phyloP scores from a whole-genome alignment of 2,113 vertebrate genomes.

The Prunella himalayana region DNA sequence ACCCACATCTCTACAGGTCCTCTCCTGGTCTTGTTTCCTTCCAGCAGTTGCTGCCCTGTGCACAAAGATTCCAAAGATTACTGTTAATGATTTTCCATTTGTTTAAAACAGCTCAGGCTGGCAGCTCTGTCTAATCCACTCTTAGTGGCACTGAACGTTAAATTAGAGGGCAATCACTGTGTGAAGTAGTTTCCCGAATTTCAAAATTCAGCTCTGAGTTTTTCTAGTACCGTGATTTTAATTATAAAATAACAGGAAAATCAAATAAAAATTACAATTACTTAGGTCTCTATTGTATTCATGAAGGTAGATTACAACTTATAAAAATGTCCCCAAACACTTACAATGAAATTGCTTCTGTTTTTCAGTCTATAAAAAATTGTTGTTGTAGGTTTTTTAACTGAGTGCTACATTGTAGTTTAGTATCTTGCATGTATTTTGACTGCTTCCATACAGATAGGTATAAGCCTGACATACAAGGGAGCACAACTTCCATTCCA shows the following conservation, averaged over 20 bases:
- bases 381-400: background rate
- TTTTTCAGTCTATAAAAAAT: background rate
- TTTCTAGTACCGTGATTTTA: background rate
- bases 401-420: background rate
- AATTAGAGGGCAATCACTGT: conserved; percentile 47
- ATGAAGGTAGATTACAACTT: background rate
- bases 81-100: conserved; percentile 72
- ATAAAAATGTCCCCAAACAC: background rate
- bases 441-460: background rate
- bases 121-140: conserved; percentile 65
- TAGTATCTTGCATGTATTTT: background rate
- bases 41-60: conserved; percentile 47
- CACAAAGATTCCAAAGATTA: conserved; percentile 61
- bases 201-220: conserved; percentile 46
- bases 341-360: background rate
- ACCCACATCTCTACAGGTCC: conserved; percentile 47
- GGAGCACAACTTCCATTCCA: background rate
- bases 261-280: background rate
- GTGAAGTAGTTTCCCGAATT: conserved; percentile 1
- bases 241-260: background rate
- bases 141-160: conserved; percentile 44
- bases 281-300: background rate
- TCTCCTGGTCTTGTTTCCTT: conserved; percentile 57
- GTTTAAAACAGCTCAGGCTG: conserved; percentile 62
- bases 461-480: background rate